Base-by-base conservation (phyloP, 2,797 vertebrate species). In the Anguilla pacifica region DNA sequence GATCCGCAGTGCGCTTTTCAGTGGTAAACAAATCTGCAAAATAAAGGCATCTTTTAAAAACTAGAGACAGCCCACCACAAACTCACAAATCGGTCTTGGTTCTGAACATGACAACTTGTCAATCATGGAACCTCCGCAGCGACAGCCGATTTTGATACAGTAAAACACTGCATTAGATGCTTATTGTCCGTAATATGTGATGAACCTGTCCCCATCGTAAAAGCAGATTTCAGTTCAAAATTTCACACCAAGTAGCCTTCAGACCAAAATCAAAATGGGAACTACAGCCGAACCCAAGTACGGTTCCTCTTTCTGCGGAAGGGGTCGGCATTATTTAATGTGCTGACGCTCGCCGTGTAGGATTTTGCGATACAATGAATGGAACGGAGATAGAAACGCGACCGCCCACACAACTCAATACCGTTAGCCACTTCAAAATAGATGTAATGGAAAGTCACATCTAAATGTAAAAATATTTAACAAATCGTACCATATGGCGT, bases 271-370 rank as follows among this genome's bases (percentile, higher is more conserved):
- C 15, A 51, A 51, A 82, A 82, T 46, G 19, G 79, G 43, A 82
- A 82, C 79, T 82, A 49, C 9, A 49, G 43, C 3, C 64, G 64
- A 22, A 43, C 4, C 28, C 39, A 6, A n/a, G 6, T 10, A 10
- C 17, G 79, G 79, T 82, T 82, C 79, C 79, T 82, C 79, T 82
- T 82, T 51, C 46, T 82, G 17, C 13, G 46, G 11, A 25, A 49
- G 19, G 51, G n/a, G 25, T 51, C 6, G 43, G 39, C 39, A 43
- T 43, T 82, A 22, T n/a, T 51, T 82, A 82, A n/a, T 51, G 79
- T 82, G 28, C 15, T 3, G 9, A 9, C 0, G 11, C 74, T 17
- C 59, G 15, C 17, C 59, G 22, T 9, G 17, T 28, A 25, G 25
- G 13, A 82, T 11, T 43, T 22, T 49, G 19, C 19, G 25, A 6